Base-by-base conservation (phyloP, 2,113 vertebrate genomes). In the Petromus typicus region DNA sequence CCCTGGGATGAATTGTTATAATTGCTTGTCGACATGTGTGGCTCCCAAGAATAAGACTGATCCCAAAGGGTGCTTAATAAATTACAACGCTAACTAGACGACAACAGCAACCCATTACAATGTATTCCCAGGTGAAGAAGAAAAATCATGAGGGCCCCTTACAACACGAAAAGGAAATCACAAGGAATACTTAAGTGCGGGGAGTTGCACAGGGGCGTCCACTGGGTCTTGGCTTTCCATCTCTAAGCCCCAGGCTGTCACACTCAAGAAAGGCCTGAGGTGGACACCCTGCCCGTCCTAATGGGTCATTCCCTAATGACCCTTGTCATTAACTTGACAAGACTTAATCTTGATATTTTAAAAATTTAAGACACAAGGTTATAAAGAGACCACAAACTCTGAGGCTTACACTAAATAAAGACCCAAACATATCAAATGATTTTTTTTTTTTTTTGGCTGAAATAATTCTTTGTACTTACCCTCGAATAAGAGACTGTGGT, bases 401-500 rank as follows among this genome's bases (percentile, higher is more conserved):
- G 78, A 66, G 67, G 69, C 13, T 84, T 82, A 90, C n/a, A 40
- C 61, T 59, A 94, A 78, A 80, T 14, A 48, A 75, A 86, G 32
- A 45, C 43, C 34, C 56, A 23, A 79, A 84, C 64, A 79, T 66
- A 73, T 7, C 30, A 85, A 93, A 80, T 25, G 6, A 1, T 32
- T 40, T 85, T 57, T 85, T 43, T 63, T 78, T 32, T n/a, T 84
- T 56, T 85, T 40, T 61, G 71, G 86, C 0, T 22, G 59, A 45
- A 84, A 66, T 57, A 57, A 89, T 1, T 71, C 59, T 90, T 64
- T 80, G 85, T 71, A 75, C 98, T 95, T 98, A 99, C 99, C 98
- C 98, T 98, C 90, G 97, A 98, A 97, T 99, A 99, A 51, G 99
- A 99, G 64, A 99, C 92, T 0, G 99, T 99, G 91, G 98, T 98